A percentile compares a stretch with the other conserved stretches of the same genome.
These are phyloP conservation scores for Danaus chrysippus DNA, from an alignment of 2,888 invertebrate genomes.

Conservation along the genomic window DNA sequence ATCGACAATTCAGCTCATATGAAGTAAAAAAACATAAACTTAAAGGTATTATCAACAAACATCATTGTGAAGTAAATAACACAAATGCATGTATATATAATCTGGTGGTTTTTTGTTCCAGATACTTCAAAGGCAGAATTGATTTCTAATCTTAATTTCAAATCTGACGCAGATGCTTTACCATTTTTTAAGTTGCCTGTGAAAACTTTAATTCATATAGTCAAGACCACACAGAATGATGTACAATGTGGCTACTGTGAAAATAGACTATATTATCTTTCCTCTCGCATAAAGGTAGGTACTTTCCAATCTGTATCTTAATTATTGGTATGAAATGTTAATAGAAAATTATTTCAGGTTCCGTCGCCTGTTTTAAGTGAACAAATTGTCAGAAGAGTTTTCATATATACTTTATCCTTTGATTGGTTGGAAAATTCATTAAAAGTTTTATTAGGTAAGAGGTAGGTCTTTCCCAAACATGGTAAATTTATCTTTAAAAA, in stretches of 20 bases:
- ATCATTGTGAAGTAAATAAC: background rate
- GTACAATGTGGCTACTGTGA: constrained; percentile 52
- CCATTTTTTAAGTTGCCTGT: constrained; percentile 72
- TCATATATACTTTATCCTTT: constrained; percentile 77
- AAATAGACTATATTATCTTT: constrained; percentile 80
- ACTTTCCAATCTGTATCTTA: background rate
- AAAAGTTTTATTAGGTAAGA: constrained; percentile 69
- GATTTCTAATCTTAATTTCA: constrained; percentile 61
- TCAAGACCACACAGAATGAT: constrained; percentile 61
- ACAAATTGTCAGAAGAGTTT: constrained; percentile 70
- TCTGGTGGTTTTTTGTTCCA: constrained; percentile 37
- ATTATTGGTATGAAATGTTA: constrained; percentile 5
- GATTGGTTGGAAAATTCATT: constrained; percentile 75
- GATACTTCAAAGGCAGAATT: constrained; percentile 54
- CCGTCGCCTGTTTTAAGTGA: constrained; percentile 65
- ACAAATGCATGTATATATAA: background rate
- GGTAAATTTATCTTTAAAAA: no score
- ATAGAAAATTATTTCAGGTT: constrained; percentile 46
- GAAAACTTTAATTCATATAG: constrained; percentile 52
- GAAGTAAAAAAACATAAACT: constrained; percentile 10
- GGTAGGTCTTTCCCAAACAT: background rate
- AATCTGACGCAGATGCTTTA: constrained; percentile 68
- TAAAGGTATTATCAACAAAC: constrained; percentile 3
- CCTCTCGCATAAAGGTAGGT: constrained; percentile 65
- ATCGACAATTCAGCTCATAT: constrained; percentile 7